Base-by-base conservation (phyloP, 2,113 vertebrate genomes). In the Hemicordylus capensis region DNA sequence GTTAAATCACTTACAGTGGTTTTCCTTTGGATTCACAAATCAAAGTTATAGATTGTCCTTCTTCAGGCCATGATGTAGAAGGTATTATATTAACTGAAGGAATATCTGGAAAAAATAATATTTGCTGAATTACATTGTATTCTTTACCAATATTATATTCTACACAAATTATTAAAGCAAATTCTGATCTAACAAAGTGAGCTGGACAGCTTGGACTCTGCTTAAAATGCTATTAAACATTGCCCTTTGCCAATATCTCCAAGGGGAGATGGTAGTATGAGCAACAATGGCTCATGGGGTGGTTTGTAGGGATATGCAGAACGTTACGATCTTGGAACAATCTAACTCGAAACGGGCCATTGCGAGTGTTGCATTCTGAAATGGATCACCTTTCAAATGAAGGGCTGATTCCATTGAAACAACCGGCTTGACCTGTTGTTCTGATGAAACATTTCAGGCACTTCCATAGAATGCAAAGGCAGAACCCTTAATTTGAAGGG, bases 21-120 rank as follows among this genome's bases (percentile, higher is more conserved):
- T 99, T 99, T 96, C 98, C 98, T 97, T 96, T 99, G 93, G 98
- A 98, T 95, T 97, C 97, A 94, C 98, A 99, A 95, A 98, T 98
- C 96, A 99, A 93, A 96, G 98, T 98, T 94, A 99, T 97, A 95
- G 98, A 97, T 86, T 98, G 97, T 92, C 98, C 98, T 97, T 99
- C 98, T 95, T 98, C 98, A 90, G 98, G 98, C 95, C 98, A 97
- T 86, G 97, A 97, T 92, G 96, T 95, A 34, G 98, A 98, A 93
- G 97, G 97, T 93, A 96, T 95, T 91, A 99, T 99, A 96, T 98
- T 96, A 93, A 99, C 97, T 87, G 97, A 97, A 87, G 98, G 98
- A 94, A 97, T 97, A 97, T 99, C 99, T 99, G 93, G 81, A 82
- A 96, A 94, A 92, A 95, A 93, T 87, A 90, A 82, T 93, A 85